Conservation (phyloP, 2,113 vertebrate genomes). For the Nesoenas mayeri region DNA sequence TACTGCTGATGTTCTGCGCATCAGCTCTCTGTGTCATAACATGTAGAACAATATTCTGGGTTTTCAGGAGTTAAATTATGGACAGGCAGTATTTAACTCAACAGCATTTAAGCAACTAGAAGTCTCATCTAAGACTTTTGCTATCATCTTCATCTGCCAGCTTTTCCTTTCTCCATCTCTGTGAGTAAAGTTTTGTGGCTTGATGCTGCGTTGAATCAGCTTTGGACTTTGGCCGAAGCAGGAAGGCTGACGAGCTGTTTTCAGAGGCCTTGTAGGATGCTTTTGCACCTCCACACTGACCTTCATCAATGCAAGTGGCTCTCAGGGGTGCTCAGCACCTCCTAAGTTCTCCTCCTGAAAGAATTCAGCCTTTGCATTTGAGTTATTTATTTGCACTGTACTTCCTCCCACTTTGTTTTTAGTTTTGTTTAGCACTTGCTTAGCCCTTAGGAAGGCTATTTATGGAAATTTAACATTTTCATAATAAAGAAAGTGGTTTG, state of each 20-base stretch:
- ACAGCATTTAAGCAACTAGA: neutral
- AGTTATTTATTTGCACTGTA: neutral
- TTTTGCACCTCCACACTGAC: neutral
- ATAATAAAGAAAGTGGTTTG: constrained; percentile 23
- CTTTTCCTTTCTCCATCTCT: constrained; percentile 19
- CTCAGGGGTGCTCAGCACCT: neutral
- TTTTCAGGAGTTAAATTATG: neutral
- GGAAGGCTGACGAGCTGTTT: neutral
- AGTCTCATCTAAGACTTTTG: neutral
- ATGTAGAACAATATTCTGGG: neutral
- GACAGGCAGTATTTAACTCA: neutral
- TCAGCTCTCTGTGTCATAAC: neutral
- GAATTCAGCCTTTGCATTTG: constrained; percentile 6
- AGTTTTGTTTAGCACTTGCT: neutral
- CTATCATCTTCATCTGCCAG: constrained; percentile 14
- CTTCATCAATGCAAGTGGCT: neutral
- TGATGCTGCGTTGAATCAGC: neutral
- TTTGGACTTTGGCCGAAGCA: neutral
- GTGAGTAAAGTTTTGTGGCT: neutral
- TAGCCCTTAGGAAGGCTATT: neutral
- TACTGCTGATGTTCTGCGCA: neutral
- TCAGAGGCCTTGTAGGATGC: neutral
- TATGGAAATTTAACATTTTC: constrained; percentile 19
- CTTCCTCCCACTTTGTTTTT: neutral
- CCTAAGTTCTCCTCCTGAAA: neutral